Evolutionary conservation across 2,113 vertebrate genomes (phyloP), one percentile per base, ranked within the genome.

Genomic region (Ceyx cyanopectus): DNA sequence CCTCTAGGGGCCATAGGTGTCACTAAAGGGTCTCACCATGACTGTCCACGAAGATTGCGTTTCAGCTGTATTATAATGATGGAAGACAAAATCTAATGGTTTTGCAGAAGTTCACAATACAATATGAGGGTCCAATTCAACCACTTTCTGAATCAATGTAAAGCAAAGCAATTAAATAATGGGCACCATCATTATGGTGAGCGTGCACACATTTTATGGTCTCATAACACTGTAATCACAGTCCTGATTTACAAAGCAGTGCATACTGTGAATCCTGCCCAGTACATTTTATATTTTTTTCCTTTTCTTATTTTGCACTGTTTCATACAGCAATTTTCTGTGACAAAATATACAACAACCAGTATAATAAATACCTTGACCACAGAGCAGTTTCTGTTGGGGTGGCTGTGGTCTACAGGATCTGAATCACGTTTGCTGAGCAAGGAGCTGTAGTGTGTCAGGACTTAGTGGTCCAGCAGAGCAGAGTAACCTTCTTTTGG

Each of bases 31-130:
- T 78, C 29, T 37, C 12, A 5, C 13, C 0, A 0, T 14, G 30
- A 24, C 12, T 45, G 14, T 62, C 34, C 46, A 32, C 0, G 0
- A 17, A 32, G 6, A 10, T 12, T 48, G 41, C 14, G 15, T 63
- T 78, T 62, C 54, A 16, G 30, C 15, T 48, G 2, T 4, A 5
- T 46, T 60, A 22, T 37, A 66, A 6, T 66, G 24, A 19, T 77
- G 26, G 37, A 56, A 51, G 18, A 54, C 18, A 29, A 50, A 43
- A 8, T 46, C 12, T 50, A 23, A 16, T 24, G 75, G 6, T 37
- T 79, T 73, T 80, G 27, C 19, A 54, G 54, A 72, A 24, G 24
- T 30, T 91, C 23, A 50, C 0, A 9, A 26, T 23, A 20, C 11
- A 60, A n/a, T n/a, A 26, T 0, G 0, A 75, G 34, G 8, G 15